Percentiles rank a stretch among this genome's conserved stretches.
phyloP scores from a whole-genome alignment of 2,888 invertebrate species.

The Acanthococcus lagerstroemiae region DNA sequence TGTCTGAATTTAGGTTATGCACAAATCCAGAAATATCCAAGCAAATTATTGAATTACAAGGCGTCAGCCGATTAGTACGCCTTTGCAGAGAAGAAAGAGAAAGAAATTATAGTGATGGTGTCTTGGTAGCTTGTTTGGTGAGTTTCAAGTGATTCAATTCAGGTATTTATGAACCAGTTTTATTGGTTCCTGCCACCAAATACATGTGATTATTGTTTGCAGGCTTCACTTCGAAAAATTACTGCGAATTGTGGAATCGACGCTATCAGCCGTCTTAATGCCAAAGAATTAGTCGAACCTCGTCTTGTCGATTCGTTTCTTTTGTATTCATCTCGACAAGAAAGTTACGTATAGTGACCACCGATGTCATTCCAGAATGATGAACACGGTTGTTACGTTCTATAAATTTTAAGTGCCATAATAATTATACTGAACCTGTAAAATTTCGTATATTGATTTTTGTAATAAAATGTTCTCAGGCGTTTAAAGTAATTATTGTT shows the following conservation, averaged over 20 bases:
- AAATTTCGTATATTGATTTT: too few relatives aligned
- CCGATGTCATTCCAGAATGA: too few relatives aligned
- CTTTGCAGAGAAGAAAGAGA: constrained; percentile 56
- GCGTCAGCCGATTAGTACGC: constrained; percentile 53
- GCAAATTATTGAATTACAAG: constrained; percentile 60
- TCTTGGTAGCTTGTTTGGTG: constrained; percentile 56
- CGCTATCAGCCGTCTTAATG: constrained; percentile 49
- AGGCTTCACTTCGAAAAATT: constrained; percentile 57
- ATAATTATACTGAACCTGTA: too few relatives aligned
- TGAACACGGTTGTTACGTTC: too few relatives aligned
- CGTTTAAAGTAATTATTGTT: too few relatives aligned
- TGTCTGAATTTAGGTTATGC: too few relatives aligned
- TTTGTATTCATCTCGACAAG: constrained; percentile 65
- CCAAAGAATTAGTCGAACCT: constrained; percentile 63
- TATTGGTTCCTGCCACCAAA: too few relatives aligned
- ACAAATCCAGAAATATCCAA: constrained; percentile 56
- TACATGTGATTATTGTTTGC: constrained; percentile 39
- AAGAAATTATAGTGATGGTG: constrained; percentile 55
- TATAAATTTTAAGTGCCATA: too few relatives aligned
- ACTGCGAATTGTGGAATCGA: constrained; percentile 48
- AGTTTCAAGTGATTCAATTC: constrained; percentile 37
- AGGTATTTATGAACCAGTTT: neutral
- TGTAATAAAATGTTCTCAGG: too few relatives aligned
- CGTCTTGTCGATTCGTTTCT: constrained; percentile 67
- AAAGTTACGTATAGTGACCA: constrained; percentile 68